Evolutionary conservation across 2,113 vertebrate genomes (phyloP).

Genomic region (Ameiurus melas): DNA sequence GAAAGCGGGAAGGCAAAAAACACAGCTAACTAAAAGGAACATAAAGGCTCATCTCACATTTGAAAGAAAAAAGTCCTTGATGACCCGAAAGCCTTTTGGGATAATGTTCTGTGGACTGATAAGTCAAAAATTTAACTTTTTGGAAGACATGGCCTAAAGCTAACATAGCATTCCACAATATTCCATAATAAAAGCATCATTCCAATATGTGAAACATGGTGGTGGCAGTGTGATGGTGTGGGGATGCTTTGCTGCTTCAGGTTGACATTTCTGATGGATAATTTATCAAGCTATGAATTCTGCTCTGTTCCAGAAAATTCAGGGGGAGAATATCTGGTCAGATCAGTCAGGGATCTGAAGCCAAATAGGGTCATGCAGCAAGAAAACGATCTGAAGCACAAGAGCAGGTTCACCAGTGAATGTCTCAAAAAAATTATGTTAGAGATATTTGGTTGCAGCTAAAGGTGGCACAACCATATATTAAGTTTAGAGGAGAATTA

Average conservation of each 20-base stretch:
- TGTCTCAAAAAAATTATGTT: too few species aligned
- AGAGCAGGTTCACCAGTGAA: background rate
- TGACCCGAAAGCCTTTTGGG: background rate
- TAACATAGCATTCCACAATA: background rate
- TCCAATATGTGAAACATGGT: background rate
- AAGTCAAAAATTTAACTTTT: background rate
- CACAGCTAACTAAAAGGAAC: too few species aligned
- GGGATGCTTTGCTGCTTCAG: background rate
- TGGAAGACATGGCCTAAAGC: background rate
- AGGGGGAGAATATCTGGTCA: background rate
- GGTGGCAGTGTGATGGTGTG: background rate
- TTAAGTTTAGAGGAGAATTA: background rate
- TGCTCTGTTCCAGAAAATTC: too few species aligned
- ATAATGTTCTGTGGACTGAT: background rate
- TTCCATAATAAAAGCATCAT: background rate
- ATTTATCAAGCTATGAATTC: background rate
- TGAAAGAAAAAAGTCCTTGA: too few species aligned
- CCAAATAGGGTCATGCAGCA: background rate
- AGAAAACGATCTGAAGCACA: background rate
- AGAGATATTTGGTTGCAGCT: background rate
- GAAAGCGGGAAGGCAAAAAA: too few species aligned
- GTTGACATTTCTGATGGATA: background rate
- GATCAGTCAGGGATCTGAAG: background rate
- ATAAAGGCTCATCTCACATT: background rate
- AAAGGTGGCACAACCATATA: background rate